Conservation (phyloP, 2,113 vertebrate species). For the Plectropomus leopardus region DNA sequence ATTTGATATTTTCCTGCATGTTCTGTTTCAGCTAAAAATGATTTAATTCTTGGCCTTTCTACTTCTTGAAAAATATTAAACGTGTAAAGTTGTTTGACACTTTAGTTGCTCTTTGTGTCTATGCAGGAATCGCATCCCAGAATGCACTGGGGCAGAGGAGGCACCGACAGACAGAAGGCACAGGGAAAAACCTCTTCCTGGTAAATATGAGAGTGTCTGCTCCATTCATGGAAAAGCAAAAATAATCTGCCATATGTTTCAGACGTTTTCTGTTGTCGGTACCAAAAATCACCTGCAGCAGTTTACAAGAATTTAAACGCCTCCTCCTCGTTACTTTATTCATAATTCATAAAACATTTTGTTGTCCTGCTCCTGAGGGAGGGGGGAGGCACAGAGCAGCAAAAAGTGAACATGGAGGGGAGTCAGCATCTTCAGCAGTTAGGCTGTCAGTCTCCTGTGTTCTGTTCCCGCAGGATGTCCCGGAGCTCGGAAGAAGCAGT, state of each 20-base stretch:
- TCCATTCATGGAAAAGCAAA: no score
- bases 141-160: conserved; percentile 60
- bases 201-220: conserved; percentile 37
- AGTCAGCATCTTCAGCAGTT: background rate
- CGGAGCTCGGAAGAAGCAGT: conserved; percentile 72
- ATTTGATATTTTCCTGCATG: background rate
- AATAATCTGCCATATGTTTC: background rate
- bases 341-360: background rate
- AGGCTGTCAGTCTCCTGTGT: no score
- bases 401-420: background rate
- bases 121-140: conserved; percentile 70
- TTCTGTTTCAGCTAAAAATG: background rate
- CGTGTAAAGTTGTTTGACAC: background rate
- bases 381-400: background rate
- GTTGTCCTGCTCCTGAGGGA: background rate
- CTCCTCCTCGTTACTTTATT: background rate
- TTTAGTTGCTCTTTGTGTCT: background rate
- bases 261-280: background rate
- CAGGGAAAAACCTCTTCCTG: conserved; percentile 67
- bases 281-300: background rate
- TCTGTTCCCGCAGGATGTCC: conserved; percentile 71
- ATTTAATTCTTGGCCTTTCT: background rate
- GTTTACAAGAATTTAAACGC: background rate
- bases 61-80: background rate
- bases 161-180: conserved; percentile 4